A percentile compares a stretch with the other conserved stretches of the same genome.
These are phyloP conservation scores for Psittacula echo DNA, from an alignment of 2,797 vertebrate species.

Conservation along the genomic window DNA sequence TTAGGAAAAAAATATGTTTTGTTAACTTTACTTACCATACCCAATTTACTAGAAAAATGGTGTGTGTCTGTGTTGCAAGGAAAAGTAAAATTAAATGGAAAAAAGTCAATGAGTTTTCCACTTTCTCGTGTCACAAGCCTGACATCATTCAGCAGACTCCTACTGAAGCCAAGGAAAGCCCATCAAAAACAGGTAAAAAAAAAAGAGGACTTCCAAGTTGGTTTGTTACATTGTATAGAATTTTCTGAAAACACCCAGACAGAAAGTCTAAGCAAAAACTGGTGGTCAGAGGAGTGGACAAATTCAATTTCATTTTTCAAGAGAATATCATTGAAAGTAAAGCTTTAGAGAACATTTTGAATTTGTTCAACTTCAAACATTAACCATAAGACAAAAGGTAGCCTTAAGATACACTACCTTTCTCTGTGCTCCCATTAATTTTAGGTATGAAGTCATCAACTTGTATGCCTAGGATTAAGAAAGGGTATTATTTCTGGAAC, in stretches of 20 bases:
- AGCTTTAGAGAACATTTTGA: background rate
- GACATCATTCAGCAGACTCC: background rate
- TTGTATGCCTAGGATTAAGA: slow-evolving; percentile 86
- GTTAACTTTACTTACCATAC: background rate
- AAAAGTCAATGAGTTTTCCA: background rate
- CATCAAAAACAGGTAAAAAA: background rate
- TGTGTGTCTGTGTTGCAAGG: background rate
- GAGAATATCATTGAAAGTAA: background rate
- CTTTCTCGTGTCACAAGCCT: background rate
- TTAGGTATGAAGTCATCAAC: slow-evolving; percentile 88
- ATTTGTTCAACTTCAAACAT: slow-evolving; percentile 41
- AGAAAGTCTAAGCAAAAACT: background rate
- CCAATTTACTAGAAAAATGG: background rate
- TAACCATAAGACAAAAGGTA: slow-evolving; percentile 57
- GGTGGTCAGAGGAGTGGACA: background rate
- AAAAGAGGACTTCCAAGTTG: background rate
- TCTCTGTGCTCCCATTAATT: slow-evolving; percentile 87
- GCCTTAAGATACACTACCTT: slow-evolving; percentile 81
- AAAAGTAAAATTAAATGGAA: background rate
- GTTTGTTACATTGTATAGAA: background rate
- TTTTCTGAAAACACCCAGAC: background rate
- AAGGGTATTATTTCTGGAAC: slow-evolving; percentile 77
- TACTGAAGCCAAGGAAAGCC: background rate
- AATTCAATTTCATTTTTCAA: background rate
- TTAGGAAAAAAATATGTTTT: background rate